A percentile compares a stretch with the other conserved stretches of the same genome.
Evolutionary conservation across 2,888 invertebrate genomes (phyloP).

Genomic region (Thysanoteuthis rhombus): DNA sequence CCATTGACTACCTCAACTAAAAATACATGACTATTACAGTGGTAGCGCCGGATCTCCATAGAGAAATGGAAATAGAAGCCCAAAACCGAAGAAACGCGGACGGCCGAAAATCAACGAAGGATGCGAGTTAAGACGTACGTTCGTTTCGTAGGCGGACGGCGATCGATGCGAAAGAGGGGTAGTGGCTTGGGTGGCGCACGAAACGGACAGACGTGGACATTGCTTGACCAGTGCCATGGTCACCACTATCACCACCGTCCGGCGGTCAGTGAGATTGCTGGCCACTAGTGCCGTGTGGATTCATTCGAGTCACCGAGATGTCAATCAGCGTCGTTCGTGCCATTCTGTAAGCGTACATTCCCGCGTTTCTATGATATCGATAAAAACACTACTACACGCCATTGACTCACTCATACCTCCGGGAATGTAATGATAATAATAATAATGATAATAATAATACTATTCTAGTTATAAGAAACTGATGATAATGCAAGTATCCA

Average conservation of each 20-base stretch:
- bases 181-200: background rate
- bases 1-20: no score
- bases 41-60: no score
- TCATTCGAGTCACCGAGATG: background rate
- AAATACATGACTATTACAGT: no score
- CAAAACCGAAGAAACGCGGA: no score
- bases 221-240: background rate
- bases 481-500: no score
- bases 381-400: background rate
- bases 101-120: no score
- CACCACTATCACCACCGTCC: background rate
- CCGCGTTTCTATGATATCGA: background rate
- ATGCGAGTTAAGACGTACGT: background rate
- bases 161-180: background rate
- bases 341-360: background rate
- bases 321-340: background rate
- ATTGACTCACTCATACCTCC: background rate
- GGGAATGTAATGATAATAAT: background rate
- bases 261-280: background rate
- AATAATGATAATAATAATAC: no score
- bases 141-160: background rate
- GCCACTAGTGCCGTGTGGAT: background rate
- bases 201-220: background rate
- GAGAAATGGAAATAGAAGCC: no score
- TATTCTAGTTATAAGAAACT: no score